phyloP scores from a whole-genome alignment of 2,797 vertebrate genomes.

The Echeneis naucrates region DNA sequence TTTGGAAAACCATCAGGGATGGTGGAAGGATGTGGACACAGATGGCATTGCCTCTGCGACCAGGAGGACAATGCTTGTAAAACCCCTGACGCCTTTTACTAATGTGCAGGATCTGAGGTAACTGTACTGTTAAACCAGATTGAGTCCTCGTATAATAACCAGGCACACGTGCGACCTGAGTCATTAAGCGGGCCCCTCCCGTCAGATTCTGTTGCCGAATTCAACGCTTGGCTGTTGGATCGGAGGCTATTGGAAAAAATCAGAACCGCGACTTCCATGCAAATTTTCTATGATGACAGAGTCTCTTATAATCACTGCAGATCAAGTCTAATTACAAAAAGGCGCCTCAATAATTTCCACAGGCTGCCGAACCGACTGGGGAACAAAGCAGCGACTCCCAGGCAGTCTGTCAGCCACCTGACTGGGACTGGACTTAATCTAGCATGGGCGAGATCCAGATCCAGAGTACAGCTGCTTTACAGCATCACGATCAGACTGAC shows the following conservation, averaged over 20 bases:
- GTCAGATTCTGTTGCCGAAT: conserved; percentile 27
- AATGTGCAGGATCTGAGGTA: conserved; percentile 50
- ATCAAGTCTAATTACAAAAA: conserved; percentile 50
- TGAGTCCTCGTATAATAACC: conserved; percentile 12
- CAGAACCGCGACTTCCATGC: conserved; percentile 3
- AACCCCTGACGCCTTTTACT: conserved; percentile 33
- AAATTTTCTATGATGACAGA: conserved; percentile 2
- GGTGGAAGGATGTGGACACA: conserved; percentile 24
- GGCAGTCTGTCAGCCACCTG: conserved; percentile 27
- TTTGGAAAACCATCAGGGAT: conserved; percentile 21
- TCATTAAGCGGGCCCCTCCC: conserved; percentile 7
- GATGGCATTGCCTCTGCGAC: conserved; percentile 25
- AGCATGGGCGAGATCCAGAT: conserved; percentile 23
- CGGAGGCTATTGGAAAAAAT: conserved; percentile 32
- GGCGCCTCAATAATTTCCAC: conserved; percentile 52
- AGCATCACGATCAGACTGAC: conserved; percentile 31
- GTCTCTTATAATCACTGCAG: conserved; percentile 29
- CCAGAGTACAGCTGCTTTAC: conserved; percentile 45
- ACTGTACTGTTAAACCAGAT: conserved; percentile 46
- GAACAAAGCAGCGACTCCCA: conserved; percentile 35
- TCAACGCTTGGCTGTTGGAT: neutral
- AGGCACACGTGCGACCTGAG: conserved; percentile 22
- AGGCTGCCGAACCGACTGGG: conserved; percentile 37
- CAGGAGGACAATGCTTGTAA: conserved; percentile 28
- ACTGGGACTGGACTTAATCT: conserved; percentile 43